phyloP scores from a whole-genome alignment of 2,888 invertebrate species.

The Xestia xanthographa region DNA sequence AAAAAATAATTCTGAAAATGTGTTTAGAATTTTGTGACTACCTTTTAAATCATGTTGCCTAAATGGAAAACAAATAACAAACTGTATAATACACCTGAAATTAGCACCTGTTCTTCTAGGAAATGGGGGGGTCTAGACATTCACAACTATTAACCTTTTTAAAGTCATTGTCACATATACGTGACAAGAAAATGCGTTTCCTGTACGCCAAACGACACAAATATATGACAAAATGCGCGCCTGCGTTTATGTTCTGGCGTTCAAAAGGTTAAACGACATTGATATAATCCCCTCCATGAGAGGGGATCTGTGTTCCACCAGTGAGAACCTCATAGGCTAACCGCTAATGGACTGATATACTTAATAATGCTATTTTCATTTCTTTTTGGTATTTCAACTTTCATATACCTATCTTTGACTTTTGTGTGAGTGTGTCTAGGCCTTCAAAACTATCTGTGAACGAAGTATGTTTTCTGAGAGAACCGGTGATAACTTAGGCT shows the following conservation, averaged over 20 bases:
- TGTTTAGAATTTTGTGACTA: conserved; percentile 50
- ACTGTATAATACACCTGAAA: conserved; percentile 57
- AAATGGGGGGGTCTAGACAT: conserved; percentile 18
- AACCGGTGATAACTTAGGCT: conserved; percentile 32
- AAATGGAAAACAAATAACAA: conserved; percentile 42
- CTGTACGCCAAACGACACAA: too few relatives aligned
- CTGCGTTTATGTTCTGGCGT: too few relatives aligned
- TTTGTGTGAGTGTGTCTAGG: conserved; percentile 20
- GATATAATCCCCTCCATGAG: background rate
- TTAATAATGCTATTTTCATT: conserved; percentile 1
- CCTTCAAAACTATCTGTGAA: conserved; percentile 41
- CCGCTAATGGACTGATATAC: background rate
- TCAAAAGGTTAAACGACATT: too few relatives aligned
- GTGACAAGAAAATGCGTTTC: too few relatives aligned
- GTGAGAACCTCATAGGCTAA: background rate
- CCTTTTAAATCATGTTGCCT: conserved; percentile 22
- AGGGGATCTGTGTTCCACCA: background rate
- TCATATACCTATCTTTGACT: background rate
- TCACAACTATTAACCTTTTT: background rate
- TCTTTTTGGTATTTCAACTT: background rate
- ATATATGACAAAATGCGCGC: too few relatives aligned
- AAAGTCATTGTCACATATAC: too few relatives aligned
- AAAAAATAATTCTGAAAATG: background rate
- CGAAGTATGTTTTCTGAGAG: conserved; percentile 49
- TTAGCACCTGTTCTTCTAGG: conserved; percentile 50